Percentiles rank a stretch among this genome's conserved stretches.
phyloP scores from a whole-genome alignment of 2,888 invertebrate species.

The Drosophila ezoana region DNA sequence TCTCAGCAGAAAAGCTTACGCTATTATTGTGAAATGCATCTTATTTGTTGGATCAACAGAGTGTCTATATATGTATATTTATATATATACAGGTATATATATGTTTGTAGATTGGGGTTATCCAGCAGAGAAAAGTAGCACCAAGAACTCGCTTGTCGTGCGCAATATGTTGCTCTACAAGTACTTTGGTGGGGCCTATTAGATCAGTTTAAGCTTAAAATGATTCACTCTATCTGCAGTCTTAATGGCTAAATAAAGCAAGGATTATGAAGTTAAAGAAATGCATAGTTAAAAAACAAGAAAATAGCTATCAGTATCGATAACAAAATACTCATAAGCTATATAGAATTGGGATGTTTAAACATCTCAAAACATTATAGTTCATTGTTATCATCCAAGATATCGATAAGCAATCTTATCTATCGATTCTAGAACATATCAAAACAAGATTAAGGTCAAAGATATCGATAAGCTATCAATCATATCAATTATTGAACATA shows the following conservation, averaged over 20 bases:
- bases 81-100: neutral
- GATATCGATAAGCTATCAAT: slow-evolving; percentile 5
- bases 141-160: slow-evolving; percentile 11
- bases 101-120: slow-evolving; percentile 7
- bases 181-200: neutral
- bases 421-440: neutral
- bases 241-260: too few relatives aligned
- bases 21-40: slow-evolving; percentile 34
- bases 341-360: neutral
- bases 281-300: too few relatives aligned
- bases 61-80: slow-evolving; percentile 4
- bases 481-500: neutral
- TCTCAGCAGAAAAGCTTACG: slow-evolving; percentile 44
- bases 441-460: neutral
- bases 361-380: too few relatives aligned
- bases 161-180: slow-evolving; percentile 21
- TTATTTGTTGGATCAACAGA: slow-evolving; percentile 49
- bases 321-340: neutral
- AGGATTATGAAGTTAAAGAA: too few relatives aligned
- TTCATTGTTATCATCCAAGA: neutral
- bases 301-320: too few relatives aligned
- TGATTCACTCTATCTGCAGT: neutral
- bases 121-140: slow-evolving; percentile 16
- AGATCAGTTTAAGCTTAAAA: neutral
- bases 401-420: neutral